Percentiles rank a stretch among this genome's conserved stretches.
Evolutionary conservation across 1,140 invertebrate species (phyloP).

Genomic region (Paraescarpia echinospica): DNA sequence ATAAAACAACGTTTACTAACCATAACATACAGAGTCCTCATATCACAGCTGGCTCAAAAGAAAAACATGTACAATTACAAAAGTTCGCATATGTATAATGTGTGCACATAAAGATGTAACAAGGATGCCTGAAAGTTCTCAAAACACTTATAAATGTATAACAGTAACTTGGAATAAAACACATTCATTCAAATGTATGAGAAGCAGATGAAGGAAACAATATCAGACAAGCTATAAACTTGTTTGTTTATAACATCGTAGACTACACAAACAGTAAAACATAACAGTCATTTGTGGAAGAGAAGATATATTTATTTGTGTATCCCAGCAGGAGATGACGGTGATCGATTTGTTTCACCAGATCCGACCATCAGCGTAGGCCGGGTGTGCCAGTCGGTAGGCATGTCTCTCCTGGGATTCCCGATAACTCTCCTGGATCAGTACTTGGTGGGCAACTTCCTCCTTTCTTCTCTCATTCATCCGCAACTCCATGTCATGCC

Average conservation of each 20-base stretch:
- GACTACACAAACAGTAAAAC: not conserved
- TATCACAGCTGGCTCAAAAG: not conserved
- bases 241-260: not conserved
- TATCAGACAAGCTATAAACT: not conserved
- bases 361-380: conserved; percentile 49
- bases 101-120: not conserved
- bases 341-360: conserved; percentile 35
- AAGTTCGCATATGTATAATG: not conserved
- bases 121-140: not conserved
- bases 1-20: not conserved
- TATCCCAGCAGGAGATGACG: not conserved
- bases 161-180: not conserved
- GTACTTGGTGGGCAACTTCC: conserved; percentile 35
- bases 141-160: not conserved
- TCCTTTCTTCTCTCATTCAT: conserved; percentile 34
- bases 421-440: conserved; percentile 44
- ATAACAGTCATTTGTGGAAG: too few relatives aligned
- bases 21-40: not conserved
- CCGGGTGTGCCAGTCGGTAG: conserved; percentile 49
- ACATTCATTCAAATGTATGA: not conserved
- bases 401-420: conserved; percentile 48
- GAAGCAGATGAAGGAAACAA: not conserved
- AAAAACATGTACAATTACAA: not conserved
- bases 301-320: not conserved
- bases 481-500: conserved; percentile 39